Base-by-base conservation (phyloP, 2,888 invertebrate species). In the Drosophila monieri region DNA sequence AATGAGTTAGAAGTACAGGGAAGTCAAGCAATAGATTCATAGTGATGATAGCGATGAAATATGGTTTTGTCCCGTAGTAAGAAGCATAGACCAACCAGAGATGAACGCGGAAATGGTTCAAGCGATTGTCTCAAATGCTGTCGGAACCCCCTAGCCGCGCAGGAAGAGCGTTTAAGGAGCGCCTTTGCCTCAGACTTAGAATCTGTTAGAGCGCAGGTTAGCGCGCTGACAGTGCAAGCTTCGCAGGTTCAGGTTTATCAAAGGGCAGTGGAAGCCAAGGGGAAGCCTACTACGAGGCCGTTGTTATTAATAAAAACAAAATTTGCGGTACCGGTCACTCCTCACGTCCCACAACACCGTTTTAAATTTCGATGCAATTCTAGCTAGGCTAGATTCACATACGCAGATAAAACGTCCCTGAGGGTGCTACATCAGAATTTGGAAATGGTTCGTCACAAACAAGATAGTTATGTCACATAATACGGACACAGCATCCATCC, bases 391-490 rank as follows among this genome's bases (percentile, higher is more conserved):
- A 27, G 27, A 27, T 27, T 27, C 27, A 27, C 27, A 27, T 27
- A 27, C 9, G 9, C 27, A 3, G 27, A 27, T 3, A 27, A 27
- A 27, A 27, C 27, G 27, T 27, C 27, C 3, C 27, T 27, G 0
- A 27, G 27, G 9, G 27, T 8, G 27, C 27, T 27, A 27, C 27
- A 9, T 8, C 27, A 27, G 9, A 27, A 27, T 27, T 27, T 21
- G 21, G 21, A 21, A 21, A 21, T 21, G 21, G 21, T 21, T 21
- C 25, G n/a, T 47, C 15, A 56, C 47, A 5, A 56, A 56, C 12
- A 47, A 56, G 35, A 56, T 37, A 23, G 37, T 30, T 10, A 56
- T 56, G 48, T 37, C 48, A 23, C 52, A 39, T 27, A 47, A 53
- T 37, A 12, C 14, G n/a, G 59, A 51, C 15, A 37, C 18, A 10